Evolutionary conservation across 2,797 vertebrate genomes (phyloP).

Genomic region (Diplodus sargus): DNA sequence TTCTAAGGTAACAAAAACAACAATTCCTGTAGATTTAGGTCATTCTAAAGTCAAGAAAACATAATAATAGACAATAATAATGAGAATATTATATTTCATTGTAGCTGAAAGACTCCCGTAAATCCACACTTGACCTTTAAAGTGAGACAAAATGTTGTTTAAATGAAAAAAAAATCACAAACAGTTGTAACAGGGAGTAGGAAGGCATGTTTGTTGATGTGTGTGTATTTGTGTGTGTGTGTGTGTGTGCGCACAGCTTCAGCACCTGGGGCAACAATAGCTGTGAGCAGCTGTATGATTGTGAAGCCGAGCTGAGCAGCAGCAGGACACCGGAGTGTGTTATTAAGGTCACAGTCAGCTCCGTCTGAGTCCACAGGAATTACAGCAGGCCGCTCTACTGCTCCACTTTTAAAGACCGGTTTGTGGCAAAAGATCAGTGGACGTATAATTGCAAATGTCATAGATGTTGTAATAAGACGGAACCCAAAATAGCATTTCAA

Average conservation of each 20-base stretch:
- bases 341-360: slow-evolving; percentile 75
- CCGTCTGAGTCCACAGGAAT: slow-evolving; percentile 71
- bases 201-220: slow-evolving; percentile 56
- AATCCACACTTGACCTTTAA: no score
- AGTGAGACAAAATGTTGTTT: background rate
- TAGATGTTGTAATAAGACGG: slow-evolving; percentile 65
- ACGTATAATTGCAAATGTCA: slow-evolving; percentile 76
- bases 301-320: slow-evolving; percentile 66
- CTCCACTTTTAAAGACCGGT: slow-evolving; percentile 69
- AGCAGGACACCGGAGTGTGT: slow-evolving; percentile 75
- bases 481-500: slow-evolving; percentile 65
- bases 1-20: no score
- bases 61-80: no score
- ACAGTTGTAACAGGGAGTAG: slow-evolving; percentile 1
- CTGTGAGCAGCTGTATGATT: slow-evolving; percentile 71
- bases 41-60: no score
- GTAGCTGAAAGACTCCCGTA: no score
- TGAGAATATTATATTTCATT: no score
- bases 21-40: no score
- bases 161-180: background rate
- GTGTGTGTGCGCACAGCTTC: slow-evolving; percentile 31
- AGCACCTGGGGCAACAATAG: slow-evolving; percentile 79
- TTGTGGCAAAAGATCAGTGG: slow-evolving; percentile 68
- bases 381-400: slow-evolving; percentile 54
- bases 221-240: slow-evolving; percentile 31